Evolutionary conservation across 2,797 vertebrate species (phyloP), one percentile per base, ranked within the genome.

Genomic region (Oreonectes daqikongensis): DNA sequence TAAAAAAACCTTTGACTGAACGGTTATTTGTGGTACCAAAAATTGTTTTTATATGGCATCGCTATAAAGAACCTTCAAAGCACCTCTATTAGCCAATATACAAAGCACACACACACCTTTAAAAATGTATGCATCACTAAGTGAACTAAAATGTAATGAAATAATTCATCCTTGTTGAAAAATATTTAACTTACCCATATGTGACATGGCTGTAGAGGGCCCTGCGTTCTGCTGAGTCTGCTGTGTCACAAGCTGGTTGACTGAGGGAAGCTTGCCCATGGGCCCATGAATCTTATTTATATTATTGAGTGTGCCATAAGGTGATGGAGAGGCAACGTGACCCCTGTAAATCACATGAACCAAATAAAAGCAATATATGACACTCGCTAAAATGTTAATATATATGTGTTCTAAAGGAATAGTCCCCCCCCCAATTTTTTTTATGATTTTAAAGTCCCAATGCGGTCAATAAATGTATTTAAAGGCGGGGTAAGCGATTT

Each of bases 231-330:
- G 97, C 40, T 96, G 94, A 8, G 92, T 90, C 7, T 96, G 94
- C 88, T 97, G 97, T 30, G 95, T 94, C 79, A 95, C 93, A 85
- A 99, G 90, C 90, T 98, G 97, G 90, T 95, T 96, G 86, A 97
- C 93, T 0, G 95, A 94, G 0, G 96, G 94, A 60, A 94, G 91
- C 85, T 98, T 98, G 90, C 89, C 92, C 81, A 95, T 87, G 0
- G 93, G 90, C 0, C 91, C 76, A 0, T 96, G 96, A 0, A 91
- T 83, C 83, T 98, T 99, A 84, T 91, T 97, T 91, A 95, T 94
- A 84, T 95, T 95, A 0, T 95, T 94, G n/a, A 98, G 92, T 0
- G 97, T 94, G 10, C 95, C 95, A 0, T 96, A 96, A 67, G 95
- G 85, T 0, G 93, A 90, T 0, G 95, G 91, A 0, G 95, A 88